Evolutionary conservation across 2,888 invertebrate species (phyloP), one percentile per base, ranked within the genome.

Genomic region (Mesorhabditis spiculigera): DNA sequence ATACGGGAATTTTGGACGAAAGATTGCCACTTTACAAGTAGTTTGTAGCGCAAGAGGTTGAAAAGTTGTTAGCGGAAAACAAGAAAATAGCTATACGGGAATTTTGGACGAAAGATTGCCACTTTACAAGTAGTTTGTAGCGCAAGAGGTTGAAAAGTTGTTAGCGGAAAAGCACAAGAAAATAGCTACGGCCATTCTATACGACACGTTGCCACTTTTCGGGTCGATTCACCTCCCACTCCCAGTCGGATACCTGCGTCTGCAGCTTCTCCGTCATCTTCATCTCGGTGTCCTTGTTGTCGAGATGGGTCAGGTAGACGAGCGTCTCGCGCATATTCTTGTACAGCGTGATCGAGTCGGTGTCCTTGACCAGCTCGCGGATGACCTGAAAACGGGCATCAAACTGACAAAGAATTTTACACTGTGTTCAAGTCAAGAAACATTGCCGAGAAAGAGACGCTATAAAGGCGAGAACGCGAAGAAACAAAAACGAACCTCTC

Each of bases 331-430:
- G 72, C 98, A 98, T 99, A 87, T 95, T 98, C 88, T 96, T 97
- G 88, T 98, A 98, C 86, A 99, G 90, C 89, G 95, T 96, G 83
- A 99, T 98, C 58, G 97, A 93, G 89, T 99, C 98, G 58, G 98
- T 99, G 88, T 99, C 98, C 88, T 97, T 98, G 94, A 99, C 97
- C 87, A 98, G 96, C 87, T 99, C 98, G 75, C 98, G 90, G 8
- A 99, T 97, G 73, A 98, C 84, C 73, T 74, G 64, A 16, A 74
- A 28, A 28, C 28, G 28, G 28, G 28, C 28, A 28, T 28, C 28
- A 28, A 28, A 28, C 28, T 28, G 28, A 3, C 28, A 28, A 28
- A 28, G 28, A 28, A 28, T 28, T 28, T 28, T 28, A 28, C 28
- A 28, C 28, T n/a, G n/a, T n/a, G n/a, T n/a, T n/a, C n/a, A n/a